phyloP scores from a whole-genome alignment of 2,113 vertebrate species.

The Eretmochelys imbricata region DNA sequence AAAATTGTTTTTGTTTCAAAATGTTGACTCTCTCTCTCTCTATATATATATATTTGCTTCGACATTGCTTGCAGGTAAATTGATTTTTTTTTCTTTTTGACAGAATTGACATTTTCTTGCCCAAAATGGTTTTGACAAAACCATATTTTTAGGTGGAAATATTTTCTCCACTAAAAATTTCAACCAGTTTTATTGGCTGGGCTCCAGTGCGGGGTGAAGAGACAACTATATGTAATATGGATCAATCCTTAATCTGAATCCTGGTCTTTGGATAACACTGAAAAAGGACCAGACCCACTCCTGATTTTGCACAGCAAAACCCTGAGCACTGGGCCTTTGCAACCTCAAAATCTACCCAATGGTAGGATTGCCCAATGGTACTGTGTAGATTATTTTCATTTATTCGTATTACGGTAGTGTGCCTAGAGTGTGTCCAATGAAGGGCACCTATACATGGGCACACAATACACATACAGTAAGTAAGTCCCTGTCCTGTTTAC shows the following conservation, averaged over 20 bases:
- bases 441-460: conserved; percentile 3
- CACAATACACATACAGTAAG: background rate
- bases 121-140: conserved; percentile 35
- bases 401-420: background rate
- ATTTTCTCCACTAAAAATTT: background rate
- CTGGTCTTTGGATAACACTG: background rate
- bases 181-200: background rate
- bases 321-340: background rate
- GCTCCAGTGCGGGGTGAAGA: conserved; percentile 15
- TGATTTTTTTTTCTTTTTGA: background rate
- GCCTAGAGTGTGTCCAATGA: background rate
- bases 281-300: background rate
- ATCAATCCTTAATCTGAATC: background rate
- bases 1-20: background rate
- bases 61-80: conserved; percentile 21
- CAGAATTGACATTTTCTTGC: background rate
- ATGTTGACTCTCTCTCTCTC: background rate
- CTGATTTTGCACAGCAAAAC: background rate
- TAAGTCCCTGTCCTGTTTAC: background rate
- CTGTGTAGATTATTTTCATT: background rate
- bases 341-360: conserved; percentile 8
- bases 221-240: background rate
- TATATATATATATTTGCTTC: background rate
- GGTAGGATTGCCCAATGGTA: background rate
- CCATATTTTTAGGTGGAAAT: background rate